Percentiles rank a stretch among this genome's conserved stretches.
Evolutionary conservation across 2,797 vertebrate genomes (phyloP).

Genomic region (Chloroceryle inda): DNA sequence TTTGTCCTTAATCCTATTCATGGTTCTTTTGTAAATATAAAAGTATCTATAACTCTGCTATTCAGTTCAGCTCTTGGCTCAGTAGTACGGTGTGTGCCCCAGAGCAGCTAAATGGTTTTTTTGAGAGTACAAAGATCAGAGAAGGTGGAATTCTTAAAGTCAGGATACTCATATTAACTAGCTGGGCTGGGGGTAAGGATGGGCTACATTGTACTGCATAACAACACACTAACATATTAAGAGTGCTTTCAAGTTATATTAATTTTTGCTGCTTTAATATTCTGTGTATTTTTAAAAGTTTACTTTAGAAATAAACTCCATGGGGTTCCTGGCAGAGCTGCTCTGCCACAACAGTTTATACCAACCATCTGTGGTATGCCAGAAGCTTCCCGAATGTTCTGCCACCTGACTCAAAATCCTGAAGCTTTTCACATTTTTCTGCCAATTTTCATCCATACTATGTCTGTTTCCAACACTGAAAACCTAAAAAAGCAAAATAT

Average conservation of each 20-base stretch:
- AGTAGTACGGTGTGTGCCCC: neutral
- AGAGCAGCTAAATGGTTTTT: neutral
- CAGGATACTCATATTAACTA: neutral
- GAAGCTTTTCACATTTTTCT: slow-evolving; percentile 75
- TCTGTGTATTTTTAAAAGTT: slow-evolving; percentile 67
- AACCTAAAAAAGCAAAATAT: slow-evolving; percentile 77
- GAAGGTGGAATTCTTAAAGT: neutral
- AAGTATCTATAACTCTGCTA: neutral
- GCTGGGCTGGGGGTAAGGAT: neutral
- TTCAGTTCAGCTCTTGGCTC: slow-evolving; percentile 5
- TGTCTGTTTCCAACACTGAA: slow-evolving; percentile 75
- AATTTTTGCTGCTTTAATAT: slow-evolving; percentile 20
- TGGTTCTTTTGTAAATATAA: neutral
- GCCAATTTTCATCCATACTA: slow-evolving; percentile 74
- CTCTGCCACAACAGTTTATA: slow-evolving; percentile 79
- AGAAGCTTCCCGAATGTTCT: slow-evolving; percentile 81
- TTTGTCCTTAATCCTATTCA: neutral
- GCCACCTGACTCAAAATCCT: slow-evolving; percentile 80
- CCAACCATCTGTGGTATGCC: slow-evolving; percentile 79
- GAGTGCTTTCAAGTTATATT: neutral
- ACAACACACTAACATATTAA: neutral
- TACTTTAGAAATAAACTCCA: slow-evolving; percentile 78
- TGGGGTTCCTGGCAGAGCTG: slow-evolving; percentile 77
- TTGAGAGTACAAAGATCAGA: neutral
- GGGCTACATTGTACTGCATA: neutral